These are phyloP conservation scores for Masnerella sp. DNA, from an alignment of 2,888 invertebrate species.

Conservation along the genomic window DNA sequence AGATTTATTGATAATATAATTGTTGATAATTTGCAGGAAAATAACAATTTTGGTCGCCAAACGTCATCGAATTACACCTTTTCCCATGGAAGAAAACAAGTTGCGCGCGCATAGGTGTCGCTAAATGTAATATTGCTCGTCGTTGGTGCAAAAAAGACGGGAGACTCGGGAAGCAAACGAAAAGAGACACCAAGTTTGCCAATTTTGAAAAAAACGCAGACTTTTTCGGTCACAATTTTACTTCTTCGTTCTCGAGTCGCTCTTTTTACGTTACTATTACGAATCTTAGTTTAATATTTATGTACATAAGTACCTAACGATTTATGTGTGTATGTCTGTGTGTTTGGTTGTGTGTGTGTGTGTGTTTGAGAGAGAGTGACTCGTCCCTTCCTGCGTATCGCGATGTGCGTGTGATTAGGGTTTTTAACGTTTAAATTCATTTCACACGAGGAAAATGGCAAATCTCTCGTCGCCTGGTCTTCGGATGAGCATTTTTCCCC, in stretches of 20 bases:
- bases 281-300: slow-evolving; percentile 55
- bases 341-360: slow-evolving; percentile 18
- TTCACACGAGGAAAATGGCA: slow-evolving; percentile 51
- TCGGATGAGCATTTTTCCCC: neutral
- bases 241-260: slow-evolving; percentile 25
- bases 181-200: slow-evolving; percentile 36
- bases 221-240: slow-evolving; percentile 2
- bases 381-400: slow-evolving; percentile 60
- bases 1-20: too few species aligned
- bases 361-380: slow-evolving; percentile 16
- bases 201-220: neutral
- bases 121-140: slow-evolving; percentile 71
- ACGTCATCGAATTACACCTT: slow-evolving; percentile 43
- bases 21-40: too few species aligned
- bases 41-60: too few species aligned
- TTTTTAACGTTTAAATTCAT: slow-evolving; percentile 62
- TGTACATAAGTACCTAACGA: slow-evolving; percentile 58
- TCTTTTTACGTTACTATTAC: slow-evolving; percentile 51
- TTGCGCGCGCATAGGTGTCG: slow-evolving; percentile 47
- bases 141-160: slow-evolving; percentile 62
- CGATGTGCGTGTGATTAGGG: slow-evolving; percentile 56
- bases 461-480: slow-evolving; percentile 1
- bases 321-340: slow-evolving; percentile 40
- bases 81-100: slow-evolving; percentile 58
- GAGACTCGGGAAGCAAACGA: slow-evolving; percentile 52